These are phyloP conservation scores for Ondatra zibethicus DNA, from an alignment of 2,113 vertebrate species.

Conservation along the genomic window DNA sequence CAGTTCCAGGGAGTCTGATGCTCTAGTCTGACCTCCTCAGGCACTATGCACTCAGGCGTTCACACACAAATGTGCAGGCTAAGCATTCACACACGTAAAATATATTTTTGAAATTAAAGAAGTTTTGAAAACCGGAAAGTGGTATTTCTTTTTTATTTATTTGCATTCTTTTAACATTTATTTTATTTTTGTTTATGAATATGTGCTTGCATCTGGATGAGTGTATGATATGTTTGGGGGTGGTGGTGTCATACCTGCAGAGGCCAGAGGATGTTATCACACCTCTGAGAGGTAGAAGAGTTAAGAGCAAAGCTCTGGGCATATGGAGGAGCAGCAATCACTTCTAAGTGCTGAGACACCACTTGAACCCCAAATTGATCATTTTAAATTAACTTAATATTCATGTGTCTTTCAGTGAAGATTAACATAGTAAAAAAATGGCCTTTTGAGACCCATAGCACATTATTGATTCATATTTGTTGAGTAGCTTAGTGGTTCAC, in stretches of 20 bases:
- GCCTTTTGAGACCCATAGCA: neutral
- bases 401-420: neutral
- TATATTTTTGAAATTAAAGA: neutral
- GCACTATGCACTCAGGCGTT: neutral
- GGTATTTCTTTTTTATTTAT: neutral
- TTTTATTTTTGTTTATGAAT: neutral
- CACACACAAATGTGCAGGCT: neutral
- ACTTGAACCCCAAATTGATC: neutral
- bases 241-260: neutral
- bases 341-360: neutral
- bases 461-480: conserved; percentile 26
- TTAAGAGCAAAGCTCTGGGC: neutral
- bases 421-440: neutral
- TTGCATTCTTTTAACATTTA: neutral
- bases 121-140: neutral
- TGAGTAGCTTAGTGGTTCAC: neutral
- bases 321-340: neutral
- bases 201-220: neutral
- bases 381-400: neutral
- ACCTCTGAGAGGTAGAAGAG: neutral
- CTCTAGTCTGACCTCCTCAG: neutral
- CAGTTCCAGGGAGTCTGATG: neutral
- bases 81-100: neutral
- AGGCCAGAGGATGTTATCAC: neutral
- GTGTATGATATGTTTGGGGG: neutral